A percentile compares a stretch with the other conserved stretches of the same genome.
phyloP scores from a whole-genome alignment of 2,797 vertebrate species.

The Odontamblyopus lacepedii region DNA sequence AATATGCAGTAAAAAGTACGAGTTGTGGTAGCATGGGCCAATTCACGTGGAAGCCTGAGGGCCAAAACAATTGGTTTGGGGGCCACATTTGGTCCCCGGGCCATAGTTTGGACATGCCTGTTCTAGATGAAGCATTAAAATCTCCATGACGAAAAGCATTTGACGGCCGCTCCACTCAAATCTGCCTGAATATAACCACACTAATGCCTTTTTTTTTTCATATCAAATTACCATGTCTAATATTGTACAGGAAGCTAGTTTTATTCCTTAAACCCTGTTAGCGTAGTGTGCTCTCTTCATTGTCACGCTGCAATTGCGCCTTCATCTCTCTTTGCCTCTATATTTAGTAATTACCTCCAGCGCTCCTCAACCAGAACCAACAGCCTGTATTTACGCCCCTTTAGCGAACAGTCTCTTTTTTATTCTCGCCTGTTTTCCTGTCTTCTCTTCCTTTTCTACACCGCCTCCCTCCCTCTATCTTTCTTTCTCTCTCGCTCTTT shows the following conservation, averaged over 20 bases:
- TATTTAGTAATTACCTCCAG: slow-evolving; percentile 14
- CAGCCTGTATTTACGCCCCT: slow-evolving; percentile 18
- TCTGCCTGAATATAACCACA: too few relatives aligned
- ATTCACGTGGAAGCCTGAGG: too few relatives aligned
- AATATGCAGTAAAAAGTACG: too few relatives aligned
- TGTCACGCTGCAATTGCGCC: neutral
- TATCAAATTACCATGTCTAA: neutral
- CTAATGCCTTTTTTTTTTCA: too few relatives aligned
- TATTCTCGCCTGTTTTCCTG: slow-evolving; percentile 20
- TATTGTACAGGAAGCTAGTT: neutral
- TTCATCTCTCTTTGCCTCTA: slow-evolving; percentile 9
- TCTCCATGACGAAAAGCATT: too few relatives aligned
- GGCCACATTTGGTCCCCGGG: too few relatives aligned
- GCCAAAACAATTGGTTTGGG: too few relatives aligned
- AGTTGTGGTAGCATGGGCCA: too few relatives aligned
- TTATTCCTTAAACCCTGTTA: neutral
- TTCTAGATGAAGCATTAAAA: too few relatives aligned
- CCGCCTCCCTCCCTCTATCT: neutral
- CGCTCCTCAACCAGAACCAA: neutral
- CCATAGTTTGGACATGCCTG: too few relatives aligned
- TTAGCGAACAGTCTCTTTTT: slow-evolving; percentile 31
- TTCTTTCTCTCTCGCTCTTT: neutral
- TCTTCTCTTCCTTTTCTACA: slow-evolving; percentile 5
- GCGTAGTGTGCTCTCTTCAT: neutral
- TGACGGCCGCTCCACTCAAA: too few relatives aligned